These are phyloP conservation scores for Acanthococcus lagerstroemiae DNA, from an alignment of 2,888 invertebrate genomes.

Conservation along the genomic window DNA sequence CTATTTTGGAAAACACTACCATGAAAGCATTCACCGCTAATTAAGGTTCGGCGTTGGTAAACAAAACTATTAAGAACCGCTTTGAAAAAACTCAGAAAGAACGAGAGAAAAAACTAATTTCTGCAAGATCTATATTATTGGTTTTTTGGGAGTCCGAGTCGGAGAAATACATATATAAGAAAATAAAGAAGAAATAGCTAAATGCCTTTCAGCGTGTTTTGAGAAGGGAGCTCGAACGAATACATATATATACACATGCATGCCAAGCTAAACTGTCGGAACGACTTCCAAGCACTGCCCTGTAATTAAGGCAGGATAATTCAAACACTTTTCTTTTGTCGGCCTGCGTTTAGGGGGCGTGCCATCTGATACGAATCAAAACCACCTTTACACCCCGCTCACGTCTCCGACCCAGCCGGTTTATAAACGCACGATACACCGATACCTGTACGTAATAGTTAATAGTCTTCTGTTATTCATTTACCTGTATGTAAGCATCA, in stretches of 20 bases:
- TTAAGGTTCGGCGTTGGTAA: conserved; percentile 25
- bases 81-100: background rate
- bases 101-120: conserved; percentile 16
- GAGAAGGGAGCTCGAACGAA: no score
- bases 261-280: conserved; percentile 29
- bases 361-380: conserved; percentile 29
- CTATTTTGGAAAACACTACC: conserved; percentile 11
- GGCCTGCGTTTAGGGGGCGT: conserved; percentile 27
- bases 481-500: no score
- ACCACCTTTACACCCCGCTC: conserved; percentile 26
- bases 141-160: conserved; percentile 16
- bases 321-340: conserved; percentile 30
- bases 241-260: conserved; percentile 13
- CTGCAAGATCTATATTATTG: conserved; percentile 27
- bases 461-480: no score
- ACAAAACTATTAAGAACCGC: conserved; percentile 25
- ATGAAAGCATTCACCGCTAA: conserved; percentile 20
- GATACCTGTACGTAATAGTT: no score
- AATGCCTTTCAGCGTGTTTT: conserved; percentile 23
- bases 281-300: conserved; percentile 28
- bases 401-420: no score
- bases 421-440: no score
- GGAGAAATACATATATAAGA: background rate
- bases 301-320: conserved; percentile 30
- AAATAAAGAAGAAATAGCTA: background rate